Conservation (phyloP, 2,797 vertebrate genomes). For the Staurois parvus region DNA sequence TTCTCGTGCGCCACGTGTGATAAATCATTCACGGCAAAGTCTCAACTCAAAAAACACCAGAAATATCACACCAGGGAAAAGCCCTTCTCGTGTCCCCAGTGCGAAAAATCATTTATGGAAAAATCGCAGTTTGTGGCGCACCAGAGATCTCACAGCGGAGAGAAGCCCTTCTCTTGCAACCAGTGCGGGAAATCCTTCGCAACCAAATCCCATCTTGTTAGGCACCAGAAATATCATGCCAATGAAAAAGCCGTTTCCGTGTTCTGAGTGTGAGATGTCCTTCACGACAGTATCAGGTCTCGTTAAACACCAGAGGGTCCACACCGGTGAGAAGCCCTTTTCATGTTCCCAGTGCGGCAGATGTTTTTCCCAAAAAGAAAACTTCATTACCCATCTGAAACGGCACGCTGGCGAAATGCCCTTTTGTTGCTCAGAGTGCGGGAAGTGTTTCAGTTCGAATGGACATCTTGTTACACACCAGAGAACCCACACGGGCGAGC, state of each 20-base stretch:
- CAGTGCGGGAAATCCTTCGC: slow-evolving; percentile 15
- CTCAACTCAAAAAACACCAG: not conserved
- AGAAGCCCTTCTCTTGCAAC: slow-evolving; percentile 10
- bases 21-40: not conserved
- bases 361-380: too few species aligned
- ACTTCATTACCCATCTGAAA: too few species aligned
- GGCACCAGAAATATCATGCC: slow-evolving; percentile 22
- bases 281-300: slow-evolving; percentile 7
- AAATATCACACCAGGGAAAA: slow-evolving; percentile 5
- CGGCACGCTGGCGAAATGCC: too few species aligned
- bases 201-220: slow-evolving; percentile 12
- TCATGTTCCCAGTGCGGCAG: too few species aligned
- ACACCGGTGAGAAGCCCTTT: too few species aligned
- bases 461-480: slow-evolving; percentile 17
- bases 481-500: slow-evolving; percentile 70
- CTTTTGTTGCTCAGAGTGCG: slow-evolving; percentile 34
- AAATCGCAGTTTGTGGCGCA: slow-evolving; percentile 25
- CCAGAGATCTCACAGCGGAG: slow-evolving; percentile 24
- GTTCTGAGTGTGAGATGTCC: not conserved
- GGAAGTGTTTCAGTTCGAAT: slow-evolving; percentile 25
- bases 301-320: slow-evolving; percentile 36
- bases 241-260: slow-evolving; percentile 10
- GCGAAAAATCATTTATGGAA: slow-evolving; percentile 8
- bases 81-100: slow-evolving; percentile 28
- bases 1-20: slow-evolving; percentile 16